phyloP scores from a whole-genome alignment of 2,113 vertebrate species.

The Chiloscyllium plagiosum region DNA sequence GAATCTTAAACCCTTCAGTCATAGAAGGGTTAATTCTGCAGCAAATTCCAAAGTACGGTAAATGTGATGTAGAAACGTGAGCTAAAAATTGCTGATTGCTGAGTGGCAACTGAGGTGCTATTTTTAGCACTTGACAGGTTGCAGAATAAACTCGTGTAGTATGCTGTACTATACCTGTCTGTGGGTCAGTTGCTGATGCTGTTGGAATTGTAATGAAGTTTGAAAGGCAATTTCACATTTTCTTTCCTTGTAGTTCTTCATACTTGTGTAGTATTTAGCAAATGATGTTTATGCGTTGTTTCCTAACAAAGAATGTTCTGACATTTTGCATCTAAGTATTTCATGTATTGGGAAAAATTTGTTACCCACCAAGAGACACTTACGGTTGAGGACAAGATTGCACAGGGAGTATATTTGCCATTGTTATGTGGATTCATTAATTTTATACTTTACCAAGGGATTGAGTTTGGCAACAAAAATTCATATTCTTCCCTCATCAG shows the following conservation, averaged over 20 bases:
- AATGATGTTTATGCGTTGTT: not conserved
- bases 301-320: not conserved
- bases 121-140: conserved; percentile 28
- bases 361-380: not conserved
- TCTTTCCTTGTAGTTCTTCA: not conserved
- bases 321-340: not conserved
- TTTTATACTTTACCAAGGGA: not conserved
- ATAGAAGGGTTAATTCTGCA: conserved; percentile 14
- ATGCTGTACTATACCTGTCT: not conserved
- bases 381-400: not conserved
- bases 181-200: conserved; percentile 28
- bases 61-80: not conserved
- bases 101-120: not conserved
- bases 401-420: not conserved
- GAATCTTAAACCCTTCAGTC: not conserved
- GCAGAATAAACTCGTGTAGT: conserved; percentile 19
- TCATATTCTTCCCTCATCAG: not conserved
- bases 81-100: conserved; percentile 17
- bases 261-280: not conserved
- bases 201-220: not conserved
- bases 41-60: not conserved
- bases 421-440: not conserved
- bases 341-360: not conserved
- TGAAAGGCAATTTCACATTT: not conserved
- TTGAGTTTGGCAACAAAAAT: not conserved